phyloP scores from a whole-genome alignment of 2,797 vertebrate species.

The Sternotherus odoratus region DNA sequence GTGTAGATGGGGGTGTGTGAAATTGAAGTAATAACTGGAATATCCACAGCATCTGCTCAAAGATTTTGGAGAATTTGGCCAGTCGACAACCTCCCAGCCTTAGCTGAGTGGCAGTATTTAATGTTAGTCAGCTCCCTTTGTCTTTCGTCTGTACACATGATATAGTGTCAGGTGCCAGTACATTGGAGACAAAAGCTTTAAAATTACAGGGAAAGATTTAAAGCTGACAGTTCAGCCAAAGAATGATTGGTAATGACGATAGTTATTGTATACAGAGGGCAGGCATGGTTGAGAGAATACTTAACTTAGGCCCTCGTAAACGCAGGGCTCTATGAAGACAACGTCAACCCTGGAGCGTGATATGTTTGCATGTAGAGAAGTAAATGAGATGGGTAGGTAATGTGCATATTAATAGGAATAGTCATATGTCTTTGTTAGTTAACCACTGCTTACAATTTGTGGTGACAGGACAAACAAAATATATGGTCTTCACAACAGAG shows the following conservation, averaged over 20 bases:
- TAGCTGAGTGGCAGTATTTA: constrained; percentile 63
- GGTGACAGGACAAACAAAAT: accelerated
- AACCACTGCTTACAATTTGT: not conserved
- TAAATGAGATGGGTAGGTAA: not conserved
- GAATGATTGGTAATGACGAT: constrained; percentile 21
- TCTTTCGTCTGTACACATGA: constrained; percentile 25
- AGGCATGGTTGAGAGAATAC: constrained; percentile 3
- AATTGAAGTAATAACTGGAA: constrained; percentile 73
- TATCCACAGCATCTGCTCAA: constrained; percentile 62
- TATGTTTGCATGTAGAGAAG: not conserved
- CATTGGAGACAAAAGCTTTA: constrained; percentile 53
- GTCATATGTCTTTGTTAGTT: not conserved
- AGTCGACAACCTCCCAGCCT: constrained; percentile 33
- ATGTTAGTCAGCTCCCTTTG: constrained; percentile 57
- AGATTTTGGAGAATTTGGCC: constrained; percentile 64
- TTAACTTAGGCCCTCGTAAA: not conserved
- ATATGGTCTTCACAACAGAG: not conserved
- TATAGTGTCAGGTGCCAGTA: constrained; percentile 20
- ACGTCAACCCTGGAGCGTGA: not conserved
- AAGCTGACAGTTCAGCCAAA: constrained; percentile 38
- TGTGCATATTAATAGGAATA: not conserved
- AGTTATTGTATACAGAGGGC: constrained; percentile 16
- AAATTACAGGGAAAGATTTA: constrained; percentile 52
- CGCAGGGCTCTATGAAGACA: not conserved
- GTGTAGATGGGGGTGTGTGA: constrained; percentile 52